A percentile compares a stretch with the other conserved stretches of the same genome.
Evolutionary conservation across 2,113 vertebrate genomes (phyloP).

Genomic region (Narcine bancroftii): DNA sequence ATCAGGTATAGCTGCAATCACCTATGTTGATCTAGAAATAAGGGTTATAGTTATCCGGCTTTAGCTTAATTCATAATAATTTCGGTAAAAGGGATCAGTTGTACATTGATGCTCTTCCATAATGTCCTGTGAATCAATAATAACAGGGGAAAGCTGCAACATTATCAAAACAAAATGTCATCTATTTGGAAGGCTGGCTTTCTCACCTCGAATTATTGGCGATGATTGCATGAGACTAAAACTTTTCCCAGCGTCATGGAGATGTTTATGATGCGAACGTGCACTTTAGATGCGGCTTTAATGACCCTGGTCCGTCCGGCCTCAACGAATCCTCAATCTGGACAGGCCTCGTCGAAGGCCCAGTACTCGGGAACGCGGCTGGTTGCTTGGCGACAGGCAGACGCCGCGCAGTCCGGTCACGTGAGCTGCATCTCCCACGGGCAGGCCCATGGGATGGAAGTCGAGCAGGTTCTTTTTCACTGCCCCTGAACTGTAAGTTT

Average conservation of each 20-base stretch:
- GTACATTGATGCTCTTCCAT: not conserved
- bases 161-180: not conserved
- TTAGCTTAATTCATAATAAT: not conserved
- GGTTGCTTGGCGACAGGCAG: not conserved
- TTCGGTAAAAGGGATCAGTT: not conserved
- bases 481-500: slow-evolving; percentile 26
- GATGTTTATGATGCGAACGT: not conserved
- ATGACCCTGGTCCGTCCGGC: not conserved
- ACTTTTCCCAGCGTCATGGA: not conserved
- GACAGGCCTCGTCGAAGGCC: no score
- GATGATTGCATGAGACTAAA: not conserved
- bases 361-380: not conserved
- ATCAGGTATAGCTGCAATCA: not conserved
- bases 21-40: not conserved
- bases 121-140: not conserved
- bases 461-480: no score
- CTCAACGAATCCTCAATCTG: not conserved
- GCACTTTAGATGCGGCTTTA: not conserved
- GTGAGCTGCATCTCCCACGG: not conserved
- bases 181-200: not conserved
- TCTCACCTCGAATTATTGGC: not conserved
- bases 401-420: not conserved
- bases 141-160: not conserved
- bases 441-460: no score
- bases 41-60: not conserved